phyloP scores from a whole-genome alignment of 1,140 invertebrate species.

The Zaprionus kolodkinae region DNA sequence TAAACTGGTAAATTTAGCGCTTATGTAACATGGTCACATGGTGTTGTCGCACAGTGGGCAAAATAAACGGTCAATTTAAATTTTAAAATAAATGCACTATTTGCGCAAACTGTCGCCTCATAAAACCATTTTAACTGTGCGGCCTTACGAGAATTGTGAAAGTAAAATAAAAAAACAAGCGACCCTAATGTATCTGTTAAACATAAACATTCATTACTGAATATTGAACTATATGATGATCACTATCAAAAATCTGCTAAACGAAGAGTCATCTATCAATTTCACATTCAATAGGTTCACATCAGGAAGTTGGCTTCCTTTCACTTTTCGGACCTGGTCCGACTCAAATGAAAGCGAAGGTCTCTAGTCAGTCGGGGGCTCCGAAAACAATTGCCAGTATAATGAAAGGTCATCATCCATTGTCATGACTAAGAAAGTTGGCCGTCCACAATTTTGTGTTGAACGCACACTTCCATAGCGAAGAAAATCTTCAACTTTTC shows the following conservation, averaged over 20 bases:
- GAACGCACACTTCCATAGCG: background rate
- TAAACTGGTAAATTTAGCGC: conserved; percentile 77
- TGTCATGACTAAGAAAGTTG: conserved; percentile 30
- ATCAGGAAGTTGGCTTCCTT: conserved; percentile 80
- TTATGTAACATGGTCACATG: conserved; percentile 73
- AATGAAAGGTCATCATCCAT: conserved; percentile 25
- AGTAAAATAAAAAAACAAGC: background rate
- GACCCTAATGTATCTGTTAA: background rate
- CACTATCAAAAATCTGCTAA: conserved; percentile 4
- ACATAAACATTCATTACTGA: background rate
- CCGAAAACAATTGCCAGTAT: conserved; percentile 50
- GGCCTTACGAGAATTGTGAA: background rate
- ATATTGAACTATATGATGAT: background rate
- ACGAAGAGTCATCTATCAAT: conserved; percentile 27
- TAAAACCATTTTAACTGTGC: background rate
- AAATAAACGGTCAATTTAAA: background rate
- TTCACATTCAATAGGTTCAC: conserved; percentile 16
- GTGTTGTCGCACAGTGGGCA: conserved; percentile 32
- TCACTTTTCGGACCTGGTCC: conserved; percentile 71
- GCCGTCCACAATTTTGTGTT: background rate
- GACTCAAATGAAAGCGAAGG: conserved; percentile 47
- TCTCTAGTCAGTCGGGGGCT: conserved; percentile 47
- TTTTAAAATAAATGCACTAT: background rate
- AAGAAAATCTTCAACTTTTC: too few species aligned
- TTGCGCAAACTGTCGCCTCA: background rate